phyloP scores from a whole-genome alignment of 1,140 invertebrate genomes.

The Aplysia californica region DNA sequence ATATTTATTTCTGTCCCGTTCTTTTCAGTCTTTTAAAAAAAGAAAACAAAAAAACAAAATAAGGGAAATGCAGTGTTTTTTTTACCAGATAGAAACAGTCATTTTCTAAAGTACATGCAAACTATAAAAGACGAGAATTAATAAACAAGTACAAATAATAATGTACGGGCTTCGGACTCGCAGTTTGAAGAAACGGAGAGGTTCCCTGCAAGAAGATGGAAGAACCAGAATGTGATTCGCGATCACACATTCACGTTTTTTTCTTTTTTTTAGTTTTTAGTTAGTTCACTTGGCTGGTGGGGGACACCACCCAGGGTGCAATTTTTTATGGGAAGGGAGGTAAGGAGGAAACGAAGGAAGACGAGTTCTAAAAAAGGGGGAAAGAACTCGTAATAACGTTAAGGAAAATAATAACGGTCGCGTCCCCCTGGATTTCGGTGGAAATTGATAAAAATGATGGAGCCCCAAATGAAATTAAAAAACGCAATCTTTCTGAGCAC shows the following conservation, averaged over 20 bases:
- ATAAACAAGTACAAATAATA: too few relatives aligned
- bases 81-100: too few relatives aligned
- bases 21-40: too few relatives aligned
- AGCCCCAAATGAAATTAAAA: conserved; percentile 14
- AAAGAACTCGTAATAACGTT: conserved; percentile 16
- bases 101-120: too few relatives aligned
- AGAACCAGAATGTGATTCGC: not conserved
- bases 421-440: conserved; percentile 7
- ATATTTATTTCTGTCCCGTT: too few relatives aligned
- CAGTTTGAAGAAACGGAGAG: too few relatives aligned
- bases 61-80: too few relatives aligned
- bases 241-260: conserved; percentile 9
- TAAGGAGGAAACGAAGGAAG: not conserved
- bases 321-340: not conserved
- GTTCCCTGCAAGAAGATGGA: not conserved
- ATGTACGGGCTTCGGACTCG: too few relatives aligned
- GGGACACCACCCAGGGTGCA: too few relatives aligned
- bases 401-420: conserved; percentile 7
- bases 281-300: too few relatives aligned
- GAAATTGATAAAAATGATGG: conserved; percentile 12
- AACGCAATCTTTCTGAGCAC: conserved; percentile 18
- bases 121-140: too few relatives aligned
- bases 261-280: not conserved
- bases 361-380: not conserved
- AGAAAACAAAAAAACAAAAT: too few relatives aligned